These are phyloP conservation scores for Clarias platycephalus DNA, from an alignment of 2,797 vertebrate genomes.

Conservation along the genomic window DNA sequence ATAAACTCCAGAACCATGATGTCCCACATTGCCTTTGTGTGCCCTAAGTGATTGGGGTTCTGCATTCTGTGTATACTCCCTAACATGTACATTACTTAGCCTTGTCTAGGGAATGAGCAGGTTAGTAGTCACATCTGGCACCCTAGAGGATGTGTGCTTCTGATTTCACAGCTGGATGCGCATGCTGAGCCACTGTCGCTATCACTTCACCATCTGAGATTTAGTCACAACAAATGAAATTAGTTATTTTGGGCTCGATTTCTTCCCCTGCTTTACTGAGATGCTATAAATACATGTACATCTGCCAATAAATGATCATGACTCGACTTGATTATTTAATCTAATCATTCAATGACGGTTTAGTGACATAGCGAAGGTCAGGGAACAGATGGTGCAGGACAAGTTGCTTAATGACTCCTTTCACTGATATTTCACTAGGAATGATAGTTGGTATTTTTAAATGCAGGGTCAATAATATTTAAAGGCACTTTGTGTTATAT, in stretches of 20 bases:
- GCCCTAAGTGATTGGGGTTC: constrained; percentile 26
- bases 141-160: constrained; percentile 37
- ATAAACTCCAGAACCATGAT: constrained; percentile 47
- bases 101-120: constrained; percentile 37
- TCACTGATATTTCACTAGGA: neutral
- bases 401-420: constrained; percentile 17
- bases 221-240: constrained; percentile 52
- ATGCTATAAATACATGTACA: constrained; percentile 52
- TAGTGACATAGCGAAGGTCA: constrained; percentile 37
- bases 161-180: constrained; percentile 55
- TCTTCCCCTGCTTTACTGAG: constrained; percentile 47
- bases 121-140: constrained; percentile 47
- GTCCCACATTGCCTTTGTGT: constrained; percentile 35
- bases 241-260: constrained; percentile 45
- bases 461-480: neutral
- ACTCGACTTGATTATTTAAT: constrained; percentile 21
- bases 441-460: neutral
- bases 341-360: constrained; percentile 27
- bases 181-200: constrained; percentile 37
- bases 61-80: constrained; percentile 33
- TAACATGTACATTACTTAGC: constrained; percentile 55
- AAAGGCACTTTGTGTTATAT: neutral
- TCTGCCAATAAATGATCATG: constrained; percentile 1
- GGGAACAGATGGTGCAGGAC: constrained; percentile 28
- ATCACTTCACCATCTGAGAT: constrained; percentile 45